Evolutionary conservation across 2,888 invertebrate genomes (phyloP).

Genomic region (Pedicia rivosa): DNA sequence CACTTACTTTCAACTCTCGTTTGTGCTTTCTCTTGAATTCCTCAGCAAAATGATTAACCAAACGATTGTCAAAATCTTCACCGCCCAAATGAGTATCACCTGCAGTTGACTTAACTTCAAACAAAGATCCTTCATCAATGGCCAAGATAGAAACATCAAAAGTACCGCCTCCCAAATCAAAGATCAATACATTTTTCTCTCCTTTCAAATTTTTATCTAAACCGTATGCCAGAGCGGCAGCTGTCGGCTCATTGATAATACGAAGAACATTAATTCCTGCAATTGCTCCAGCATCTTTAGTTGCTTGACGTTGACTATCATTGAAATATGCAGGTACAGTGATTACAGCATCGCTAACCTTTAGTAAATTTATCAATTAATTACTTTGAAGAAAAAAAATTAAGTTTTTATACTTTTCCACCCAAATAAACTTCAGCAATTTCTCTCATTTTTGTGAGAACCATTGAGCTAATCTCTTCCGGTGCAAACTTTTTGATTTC

Average conservation of each 20-base stretch:
- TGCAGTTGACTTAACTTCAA: conserved; percentile 65
- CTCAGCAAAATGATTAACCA: conserved; percentile 61
- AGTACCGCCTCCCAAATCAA: conserved; percentile 72
- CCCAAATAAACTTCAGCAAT: conserved; percentile 64
- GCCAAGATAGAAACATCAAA: conserved; percentile 85
- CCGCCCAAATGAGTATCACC: conserved; percentile 70
- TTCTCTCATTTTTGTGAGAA: conserved; percentile 70
- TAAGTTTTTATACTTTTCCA: too few relatives aligned
- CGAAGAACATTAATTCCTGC: conserved; percentile 76
- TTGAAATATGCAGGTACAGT: conserved; percentile 77
- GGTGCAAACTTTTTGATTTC: conserved; percentile 61
- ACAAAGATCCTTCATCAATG: conserved; percentile 72
- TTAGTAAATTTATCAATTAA: too few relatives aligned
- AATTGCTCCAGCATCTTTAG: conserved; percentile 77
- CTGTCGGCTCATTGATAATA: conserved; percentile 84
- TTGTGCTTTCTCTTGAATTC: conserved; percentile 64
- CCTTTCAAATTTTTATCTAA: conserved; percentile 57
- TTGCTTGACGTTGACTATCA: conserved; percentile 68
- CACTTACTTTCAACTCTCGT: conserved; percentile 38
- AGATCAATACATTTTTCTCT: conserved; percentile 58
- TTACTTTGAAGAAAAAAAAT: too few relatives aligned
- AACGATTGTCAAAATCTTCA: conserved; percentile 63
- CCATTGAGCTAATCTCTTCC: conserved; percentile 76
- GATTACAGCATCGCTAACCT: conserved; percentile 62
- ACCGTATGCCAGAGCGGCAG: conserved; percentile 75